These are phyloP conservation scores for Polydrusus pterygomalis DNA, from an alignment of 2,888 invertebrate genomes.

Conservation along the genomic window DNA sequence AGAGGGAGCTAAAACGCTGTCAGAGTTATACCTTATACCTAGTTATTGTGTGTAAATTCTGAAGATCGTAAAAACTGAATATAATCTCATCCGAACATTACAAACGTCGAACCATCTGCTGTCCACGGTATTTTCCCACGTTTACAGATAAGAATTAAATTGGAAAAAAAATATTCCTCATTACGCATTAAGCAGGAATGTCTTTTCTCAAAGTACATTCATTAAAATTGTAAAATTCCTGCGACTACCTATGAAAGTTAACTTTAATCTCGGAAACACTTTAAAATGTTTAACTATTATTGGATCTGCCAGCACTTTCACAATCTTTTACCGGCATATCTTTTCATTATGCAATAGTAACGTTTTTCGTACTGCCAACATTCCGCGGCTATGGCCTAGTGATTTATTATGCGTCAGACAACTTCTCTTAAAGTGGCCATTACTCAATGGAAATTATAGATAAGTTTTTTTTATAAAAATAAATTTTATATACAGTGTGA, in stretches of 20 bases:
- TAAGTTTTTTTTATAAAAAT: background rate
- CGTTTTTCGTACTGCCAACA: background rate
- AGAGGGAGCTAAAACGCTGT: no score
- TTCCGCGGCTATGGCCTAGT: constrained; percentile 7
- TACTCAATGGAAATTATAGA: background rate
- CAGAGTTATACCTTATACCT: no score
- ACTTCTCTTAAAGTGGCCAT: constrained; percentile 6
- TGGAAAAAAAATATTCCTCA: background rate
- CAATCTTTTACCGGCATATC: constrained; percentile 4
- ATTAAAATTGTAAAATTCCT: constrained; percentile 21
- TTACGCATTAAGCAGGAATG: background rate
- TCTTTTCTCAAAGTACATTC: background rate
- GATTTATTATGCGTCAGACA: background rate
- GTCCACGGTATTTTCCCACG: constrained; percentile 9
- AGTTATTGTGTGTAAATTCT: no score
- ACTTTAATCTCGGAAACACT: no score
- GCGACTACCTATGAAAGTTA: background rate
- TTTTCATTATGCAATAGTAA: constrained; percentile 22
- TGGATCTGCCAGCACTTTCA: constrained; percentile 6
- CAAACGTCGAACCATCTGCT: background rate
- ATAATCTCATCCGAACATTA: background rate
- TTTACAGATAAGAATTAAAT: background rate
- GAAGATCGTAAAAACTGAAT: no score
- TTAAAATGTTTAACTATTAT: constrained; percentile 5
- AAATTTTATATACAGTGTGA: no score